These are phyloP conservation scores for Marcusenius ussheri DNA, from an alignment of 2,113 vertebrate species.

Conservation along the genomic window DNA sequence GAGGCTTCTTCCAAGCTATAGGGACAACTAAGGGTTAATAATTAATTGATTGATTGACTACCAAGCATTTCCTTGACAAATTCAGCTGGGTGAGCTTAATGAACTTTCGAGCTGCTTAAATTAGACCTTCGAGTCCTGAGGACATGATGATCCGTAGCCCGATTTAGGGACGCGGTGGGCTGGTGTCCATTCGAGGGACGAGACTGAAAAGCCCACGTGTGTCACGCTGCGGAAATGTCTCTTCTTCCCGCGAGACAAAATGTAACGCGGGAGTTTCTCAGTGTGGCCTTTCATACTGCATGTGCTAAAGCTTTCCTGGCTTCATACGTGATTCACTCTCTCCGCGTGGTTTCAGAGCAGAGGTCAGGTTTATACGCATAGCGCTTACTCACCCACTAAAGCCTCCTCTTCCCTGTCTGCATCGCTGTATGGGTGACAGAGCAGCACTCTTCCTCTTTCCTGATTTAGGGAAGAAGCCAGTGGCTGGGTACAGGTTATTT, in stretches of 20 bases:
- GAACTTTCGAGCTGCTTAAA: background rate
- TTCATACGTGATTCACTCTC: background rate
- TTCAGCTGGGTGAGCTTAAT: background rate
- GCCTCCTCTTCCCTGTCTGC: background rate
- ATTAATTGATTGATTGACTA: background rate
- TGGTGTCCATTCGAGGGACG: background rate
- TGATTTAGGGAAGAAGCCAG: background rate
- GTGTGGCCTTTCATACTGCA: background rate
- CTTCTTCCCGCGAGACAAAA: background rate
- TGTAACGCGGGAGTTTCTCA: background rate
- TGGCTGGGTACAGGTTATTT: background rate
- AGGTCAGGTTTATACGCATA: background rate
- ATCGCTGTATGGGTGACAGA: background rate
- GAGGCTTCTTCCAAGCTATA: background rate
- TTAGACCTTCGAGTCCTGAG: background rate
- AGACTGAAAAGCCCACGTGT: background rate
- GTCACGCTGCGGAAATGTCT: background rate
- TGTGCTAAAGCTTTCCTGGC: background rate
- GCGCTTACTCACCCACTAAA: background rate
- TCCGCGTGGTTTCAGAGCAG: background rate
- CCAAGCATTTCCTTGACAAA: background rate
- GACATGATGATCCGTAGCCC: background rate
- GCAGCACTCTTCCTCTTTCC: no score
- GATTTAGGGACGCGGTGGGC: background rate
- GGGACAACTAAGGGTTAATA: background rate